These are phyloP conservation scores for Scotopteryx bipunctaria DNA, from an alignment of 2,888 invertebrate genomes.

Conservation along the genomic window DNA sequence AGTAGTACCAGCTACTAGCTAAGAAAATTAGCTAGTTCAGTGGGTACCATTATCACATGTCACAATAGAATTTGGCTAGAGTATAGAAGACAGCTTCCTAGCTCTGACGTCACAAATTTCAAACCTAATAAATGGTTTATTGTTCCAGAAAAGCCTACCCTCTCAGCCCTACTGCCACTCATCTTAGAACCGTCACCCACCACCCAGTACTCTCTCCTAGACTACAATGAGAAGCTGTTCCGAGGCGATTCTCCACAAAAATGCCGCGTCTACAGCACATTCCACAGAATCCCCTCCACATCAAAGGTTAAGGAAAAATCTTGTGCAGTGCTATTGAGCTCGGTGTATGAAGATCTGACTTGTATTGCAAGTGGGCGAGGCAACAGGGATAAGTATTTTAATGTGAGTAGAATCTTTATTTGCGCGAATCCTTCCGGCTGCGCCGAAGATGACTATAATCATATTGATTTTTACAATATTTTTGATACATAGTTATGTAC, in stretches of 20 bases:
- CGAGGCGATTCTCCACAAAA: constrained; percentile 51
- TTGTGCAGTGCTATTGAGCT: constrained; percentile 41
- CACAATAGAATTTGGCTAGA: too few species aligned
- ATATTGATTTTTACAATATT: too few species aligned
- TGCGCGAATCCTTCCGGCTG: too few species aligned
- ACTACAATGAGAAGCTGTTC: constrained; percentile 66
- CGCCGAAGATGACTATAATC: too few species aligned
- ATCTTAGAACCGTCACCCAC: constrained; percentile 52
- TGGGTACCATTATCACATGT: too few species aligned
- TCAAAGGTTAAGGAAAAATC: constrained; percentile 32
- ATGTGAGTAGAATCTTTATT: too few species aligned
- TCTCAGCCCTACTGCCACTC: constrained; percentile 51
- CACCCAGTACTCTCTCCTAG: constrained; percentile 55
- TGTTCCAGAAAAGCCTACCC: constrained; percentile 54
- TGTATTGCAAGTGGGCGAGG: constrained; percentile 46
- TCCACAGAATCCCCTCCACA: constrained; percentile 55
- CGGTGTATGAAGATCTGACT: constrained; percentile 57
- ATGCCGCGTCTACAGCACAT: constrained; percentile 62
- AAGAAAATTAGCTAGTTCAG: too few species aligned
- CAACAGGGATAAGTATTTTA: constrained; percentile 45
- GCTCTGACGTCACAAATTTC: too few species aligned
- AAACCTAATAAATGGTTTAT: too few species aligned
- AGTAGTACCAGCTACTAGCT: too few species aligned
- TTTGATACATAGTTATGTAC: too few species aligned
- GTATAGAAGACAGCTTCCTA: too few species aligned